Base-by-base conservation (phyloP, 2,888 invertebrate species). In the Cephus runcator region DNA sequence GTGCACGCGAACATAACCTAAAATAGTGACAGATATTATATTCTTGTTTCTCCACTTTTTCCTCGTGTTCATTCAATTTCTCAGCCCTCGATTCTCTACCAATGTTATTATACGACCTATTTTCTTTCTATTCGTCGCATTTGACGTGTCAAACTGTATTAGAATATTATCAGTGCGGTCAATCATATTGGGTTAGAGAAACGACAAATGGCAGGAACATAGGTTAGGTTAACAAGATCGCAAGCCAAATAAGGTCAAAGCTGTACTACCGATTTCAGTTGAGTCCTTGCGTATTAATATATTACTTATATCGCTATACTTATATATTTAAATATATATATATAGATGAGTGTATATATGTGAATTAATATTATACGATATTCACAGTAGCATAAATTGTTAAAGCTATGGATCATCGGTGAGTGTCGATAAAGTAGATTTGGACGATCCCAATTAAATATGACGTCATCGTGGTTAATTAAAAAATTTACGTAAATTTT, bases 191-290 rank as follows among this genome's bases (percentile, higher is more conserved):
- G 56, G 56, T 56, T 56, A 56, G 56, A 56, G 23, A 56, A 56
- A 56, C 56, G 23, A 23, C 23, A 56, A 56, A 34, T 34, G 73
- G 73, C 77, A 77, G 68, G 68, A 73, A 73, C 73, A 35, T 77
- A 77, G 77, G 77, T 56, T 73, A 56, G 69, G 56, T 34, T 76
- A 73, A 76, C n/a, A 23, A 56, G 56, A 56, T 56, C 56, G 23
- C 9, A 56, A 56, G 56, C 56, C 23, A 23, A 23, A 56, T 56
- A 56, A 56, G 56, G 56, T 56, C 56, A 56, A 23, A 23, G 56
- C 56, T 56, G 23, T 23, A 9, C 56, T 6, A 56, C 56, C 56
- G 23, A 56, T 56, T 23, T 9, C 9, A 23, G 56, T 15, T 56
- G 9, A 56, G 56, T 56, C 23, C 9, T 56, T 23, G 23, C 23